phyloP scores from a whole-genome alignment of 2,113 vertebrate species.

The Camelus dromedarius region DNA sequence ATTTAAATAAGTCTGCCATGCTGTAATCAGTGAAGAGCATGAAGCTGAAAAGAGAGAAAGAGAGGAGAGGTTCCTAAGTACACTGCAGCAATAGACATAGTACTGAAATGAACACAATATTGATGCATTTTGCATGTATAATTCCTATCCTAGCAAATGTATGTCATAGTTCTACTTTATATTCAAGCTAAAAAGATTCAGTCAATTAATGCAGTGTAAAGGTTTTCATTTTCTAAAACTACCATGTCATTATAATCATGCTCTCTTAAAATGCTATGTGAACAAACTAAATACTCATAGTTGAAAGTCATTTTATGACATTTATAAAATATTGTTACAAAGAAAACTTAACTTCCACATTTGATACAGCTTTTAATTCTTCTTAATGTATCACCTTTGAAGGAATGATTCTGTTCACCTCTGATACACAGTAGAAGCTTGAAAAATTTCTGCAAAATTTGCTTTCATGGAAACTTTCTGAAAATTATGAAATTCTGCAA shows the following conservation, averaged over 20 bases:
- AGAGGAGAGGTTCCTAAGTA: background rate
- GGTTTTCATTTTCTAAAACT: background rate
- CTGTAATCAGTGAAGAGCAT: background rate
- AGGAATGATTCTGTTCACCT: background rate
- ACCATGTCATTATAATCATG: background rate
- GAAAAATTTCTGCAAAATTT: constrained; percentile 9
- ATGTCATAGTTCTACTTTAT: background rate
- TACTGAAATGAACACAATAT: constrained; percentile 37
- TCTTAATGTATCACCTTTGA: background rate
- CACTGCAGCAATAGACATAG: background rate
- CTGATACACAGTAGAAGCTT: background rate
- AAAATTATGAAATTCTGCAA: constrained; percentile 44
- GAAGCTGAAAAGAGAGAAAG: background rate
- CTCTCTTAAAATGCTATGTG: background rate
- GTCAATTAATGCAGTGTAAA: background rate
- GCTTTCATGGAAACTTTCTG: background rate
- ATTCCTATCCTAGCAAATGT: background rate
- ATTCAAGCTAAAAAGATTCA: constrained; percentile 2
- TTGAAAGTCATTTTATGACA: background rate
- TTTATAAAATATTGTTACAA: constrained; percentile 11
- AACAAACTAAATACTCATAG: background rate
- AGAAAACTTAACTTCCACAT: background rate
- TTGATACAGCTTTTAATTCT: background rate
- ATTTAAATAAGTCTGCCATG: background rate
- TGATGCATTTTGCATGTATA: background rate